Evolutionary conservation across 2,888 invertebrate genomes (phyloP).

Genomic region (Drosophila mimica): DNA sequence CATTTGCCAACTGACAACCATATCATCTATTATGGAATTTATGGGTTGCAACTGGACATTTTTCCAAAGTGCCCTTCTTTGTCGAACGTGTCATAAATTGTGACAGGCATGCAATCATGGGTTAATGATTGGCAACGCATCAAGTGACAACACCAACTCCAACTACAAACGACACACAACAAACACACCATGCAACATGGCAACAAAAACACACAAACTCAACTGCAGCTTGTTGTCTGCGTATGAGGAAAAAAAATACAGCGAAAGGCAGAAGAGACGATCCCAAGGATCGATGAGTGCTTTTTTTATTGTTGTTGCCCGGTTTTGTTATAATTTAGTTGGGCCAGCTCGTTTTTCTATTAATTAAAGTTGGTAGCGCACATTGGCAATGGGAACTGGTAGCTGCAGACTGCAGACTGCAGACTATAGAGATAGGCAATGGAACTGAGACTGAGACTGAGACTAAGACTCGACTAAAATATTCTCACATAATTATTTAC

Average conservation of each 20-base stretch:
- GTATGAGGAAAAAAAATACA: slow-evolving; percentile 11
- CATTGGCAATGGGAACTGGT: slow-evolving; percentile 45
- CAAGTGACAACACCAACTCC: slow-evolving; percentile 61
- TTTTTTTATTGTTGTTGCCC: slow-evolving; percentile 19
- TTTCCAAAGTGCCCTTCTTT: slow-evolving; percentile 10
- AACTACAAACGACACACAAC: slow-evolving; percentile 24
- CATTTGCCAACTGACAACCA: slow-evolving; percentile 1
- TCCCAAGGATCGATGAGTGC: slow-evolving; percentile 59
- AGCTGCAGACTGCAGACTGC: background rate
- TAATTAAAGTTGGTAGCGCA: slow-evolving; percentile 69
- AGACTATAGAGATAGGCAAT: background rate
- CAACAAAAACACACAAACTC: slow-evolving; percentile 4
- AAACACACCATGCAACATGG: slow-evolving; percentile 20
- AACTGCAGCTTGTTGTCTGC: slow-evolving; percentile 24
- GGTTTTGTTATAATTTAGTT: slow-evolving; percentile 68
- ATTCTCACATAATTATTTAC: slow-evolving; percentile 83
- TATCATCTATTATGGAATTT: slow-evolving; percentile 22
- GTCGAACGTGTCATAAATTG: slow-evolving; percentile 58
- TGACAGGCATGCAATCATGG: slow-evolving; percentile 64
- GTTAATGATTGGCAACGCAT: slow-evolving; percentile 64
- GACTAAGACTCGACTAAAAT: slow-evolving; percentile 62
- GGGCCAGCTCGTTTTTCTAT: slow-evolving; percentile 69
- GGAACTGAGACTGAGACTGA: slow-evolving; percentile 18
- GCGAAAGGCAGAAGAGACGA: slow-evolving; percentile 3
- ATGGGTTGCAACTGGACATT: slow-evolving; percentile 20